Conservation (phyloP, 2,113 vertebrate species). For the Hypocryptadius cinnamomeus region DNA sequence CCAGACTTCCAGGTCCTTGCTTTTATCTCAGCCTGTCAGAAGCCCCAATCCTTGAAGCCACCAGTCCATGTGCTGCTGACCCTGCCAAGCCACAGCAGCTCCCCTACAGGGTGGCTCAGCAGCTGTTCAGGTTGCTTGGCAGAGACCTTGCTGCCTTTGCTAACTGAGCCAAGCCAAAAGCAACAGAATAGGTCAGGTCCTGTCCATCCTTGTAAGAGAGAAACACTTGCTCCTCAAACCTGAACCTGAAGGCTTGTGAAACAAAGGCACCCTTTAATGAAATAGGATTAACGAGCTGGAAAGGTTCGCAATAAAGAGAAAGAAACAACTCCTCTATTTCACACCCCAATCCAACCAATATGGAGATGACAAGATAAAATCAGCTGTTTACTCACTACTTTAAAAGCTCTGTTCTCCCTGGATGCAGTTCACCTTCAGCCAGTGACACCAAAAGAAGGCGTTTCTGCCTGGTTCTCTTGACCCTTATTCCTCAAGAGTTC, state of each 20-base stretch:
- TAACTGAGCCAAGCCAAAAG: neutral
- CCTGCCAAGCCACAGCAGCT: neutral
- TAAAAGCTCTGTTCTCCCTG: neutral
- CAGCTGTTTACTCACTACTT: conserved; percentile 14
- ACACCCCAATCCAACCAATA: neutral
- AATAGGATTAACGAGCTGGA: neutral
- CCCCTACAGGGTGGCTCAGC: too few species aligned
- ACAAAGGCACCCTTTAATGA: neutral
- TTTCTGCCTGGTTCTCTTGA: neutral
- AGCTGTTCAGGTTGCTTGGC: neutral
- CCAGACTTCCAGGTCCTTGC: neutral
- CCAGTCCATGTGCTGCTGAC: neutral
- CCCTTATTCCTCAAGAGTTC: neutral
- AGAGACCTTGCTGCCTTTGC: neutral
- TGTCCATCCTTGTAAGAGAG: neutral
- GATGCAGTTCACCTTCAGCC: neutral
- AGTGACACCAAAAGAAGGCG: neutral
- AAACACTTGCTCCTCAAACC: neutral
- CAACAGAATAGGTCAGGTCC: neutral
- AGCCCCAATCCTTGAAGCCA: neutral
- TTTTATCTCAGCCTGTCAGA: neutral
- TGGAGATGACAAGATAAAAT: neutral
- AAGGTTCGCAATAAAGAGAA: neutral
- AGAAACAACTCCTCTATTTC: neutral
- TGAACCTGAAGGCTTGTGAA: neutral